These are phyloP conservation scores for Menidia beryllina DNA, from an alignment of 2,113 vertebrate genomes.

Conservation along the genomic window DNA sequence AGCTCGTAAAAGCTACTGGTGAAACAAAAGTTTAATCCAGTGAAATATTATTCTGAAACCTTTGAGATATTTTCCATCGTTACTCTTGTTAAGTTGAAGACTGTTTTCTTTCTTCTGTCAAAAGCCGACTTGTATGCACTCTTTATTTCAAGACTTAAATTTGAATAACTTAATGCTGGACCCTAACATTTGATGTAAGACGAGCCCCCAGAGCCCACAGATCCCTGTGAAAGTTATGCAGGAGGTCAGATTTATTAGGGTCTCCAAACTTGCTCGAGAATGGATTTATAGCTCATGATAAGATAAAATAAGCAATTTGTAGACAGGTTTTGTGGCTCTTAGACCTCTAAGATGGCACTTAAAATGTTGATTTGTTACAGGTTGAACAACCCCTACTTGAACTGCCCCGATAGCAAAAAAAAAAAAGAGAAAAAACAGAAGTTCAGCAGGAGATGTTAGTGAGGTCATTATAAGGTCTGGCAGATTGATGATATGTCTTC, in stretches of 20 bases:
- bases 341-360: not conserved
- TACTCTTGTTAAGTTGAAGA: no score
- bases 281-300: not conserved
- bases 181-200: not conserved
- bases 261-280: not conserved
- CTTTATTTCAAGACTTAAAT: not conserved
- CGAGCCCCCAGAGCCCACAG: not conserved
- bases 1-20: not conserved
- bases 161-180: not conserved
- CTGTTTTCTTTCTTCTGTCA: not conserved
- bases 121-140: not conserved
- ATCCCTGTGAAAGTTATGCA: not conserved
- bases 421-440: not conserved
- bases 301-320: not conserved
- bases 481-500: slow-evolving; percentile 45
- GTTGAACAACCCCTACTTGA: not conserved
- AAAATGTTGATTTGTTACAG: not conserved
- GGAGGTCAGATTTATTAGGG: not conserved
- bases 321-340: not conserved
- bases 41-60: not conserved
- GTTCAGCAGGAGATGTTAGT: slow-evolving; percentile 44
- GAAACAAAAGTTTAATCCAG: not conserved
- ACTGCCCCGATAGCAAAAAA: not conserved
- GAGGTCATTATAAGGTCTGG: slow-evolving; percentile 46
- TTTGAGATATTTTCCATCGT: no score